These are phyloP conservation scores for Doris montereyensis DNA, from an alignment of 2,888 invertebrate genomes.

Conservation along the genomic window DNA sequence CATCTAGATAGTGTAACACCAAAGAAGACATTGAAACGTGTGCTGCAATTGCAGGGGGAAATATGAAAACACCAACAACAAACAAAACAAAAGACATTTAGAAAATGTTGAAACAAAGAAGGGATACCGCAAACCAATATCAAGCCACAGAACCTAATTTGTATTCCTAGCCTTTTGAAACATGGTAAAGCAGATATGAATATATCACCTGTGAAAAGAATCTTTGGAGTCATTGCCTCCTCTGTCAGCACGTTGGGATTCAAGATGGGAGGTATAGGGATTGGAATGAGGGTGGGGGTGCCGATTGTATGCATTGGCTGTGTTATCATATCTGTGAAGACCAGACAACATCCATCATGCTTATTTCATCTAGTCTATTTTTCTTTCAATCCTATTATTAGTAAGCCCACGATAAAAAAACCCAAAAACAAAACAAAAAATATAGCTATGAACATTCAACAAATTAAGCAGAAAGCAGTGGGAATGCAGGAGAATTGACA, in stretches of 20 bases:
- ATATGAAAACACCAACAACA: no score
- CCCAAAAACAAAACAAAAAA: not conserved
- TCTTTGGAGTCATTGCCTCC: conserved; percentile 30
- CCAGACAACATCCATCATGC: conserved; percentile 25
- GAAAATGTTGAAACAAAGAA: no score
- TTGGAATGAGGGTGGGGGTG: conserved; percentile 29
- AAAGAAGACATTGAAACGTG: no score
- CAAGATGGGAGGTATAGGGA: conserved; percentile 34
- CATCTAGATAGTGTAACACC: no score
- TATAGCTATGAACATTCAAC: not conserved
- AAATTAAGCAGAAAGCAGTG: not conserved
- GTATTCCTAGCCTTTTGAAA: no score
- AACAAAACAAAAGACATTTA: no score
- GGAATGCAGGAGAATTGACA: not conserved
- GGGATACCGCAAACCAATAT: no score
- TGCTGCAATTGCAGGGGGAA: no score
- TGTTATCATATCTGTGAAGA: conserved; percentile 43
- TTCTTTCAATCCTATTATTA: not conserved
- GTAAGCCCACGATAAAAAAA: not conserved
- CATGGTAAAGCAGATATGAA: no score
- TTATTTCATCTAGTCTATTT: not conserved
- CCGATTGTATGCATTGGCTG: conserved; percentile 17
- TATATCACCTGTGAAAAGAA: conserved; percentile 40
- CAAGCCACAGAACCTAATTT: no score
- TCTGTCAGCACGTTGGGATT: conserved; percentile 39